Evolutionary conservation across 2,888 invertebrate species (phyloP).

Genomic region (Oasisia sp.): DNA sequence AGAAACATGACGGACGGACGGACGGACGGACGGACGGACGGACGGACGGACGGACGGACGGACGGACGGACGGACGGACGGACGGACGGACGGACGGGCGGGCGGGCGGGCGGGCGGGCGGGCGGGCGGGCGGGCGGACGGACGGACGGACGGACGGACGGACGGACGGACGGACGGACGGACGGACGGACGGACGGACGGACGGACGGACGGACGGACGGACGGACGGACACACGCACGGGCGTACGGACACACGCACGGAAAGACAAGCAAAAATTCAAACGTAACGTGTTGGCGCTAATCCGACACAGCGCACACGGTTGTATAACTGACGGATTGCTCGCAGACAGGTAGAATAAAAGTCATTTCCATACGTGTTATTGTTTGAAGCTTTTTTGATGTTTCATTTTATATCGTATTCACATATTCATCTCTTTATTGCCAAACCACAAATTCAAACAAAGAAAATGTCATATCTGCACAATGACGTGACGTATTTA

Average conservation of each 20-base stretch:
- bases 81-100: neutral
- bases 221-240: neutral
- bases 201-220: neutral
- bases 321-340: neutral
- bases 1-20: no score
- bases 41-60: neutral
- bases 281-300: neutral
- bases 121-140: neutral
- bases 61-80: neutral
- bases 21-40: neutral
- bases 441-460: neutral
- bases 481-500: neutral
- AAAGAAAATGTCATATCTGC: conserved; percentile 7
- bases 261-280: neutral
- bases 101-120: no score
- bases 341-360: neutral
- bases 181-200: neutral
- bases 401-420: conserved; percentile 7
- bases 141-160: neutral
- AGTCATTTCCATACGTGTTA: neutral
- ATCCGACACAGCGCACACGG: neutral
- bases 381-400: neutral
- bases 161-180: neutral
- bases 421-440: neutral
- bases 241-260: neutral